These are phyloP conservation scores for Halocynthia roretzi DNA, from an alignment of 23 tunicate species.

Conservation along the genomic window DNA sequence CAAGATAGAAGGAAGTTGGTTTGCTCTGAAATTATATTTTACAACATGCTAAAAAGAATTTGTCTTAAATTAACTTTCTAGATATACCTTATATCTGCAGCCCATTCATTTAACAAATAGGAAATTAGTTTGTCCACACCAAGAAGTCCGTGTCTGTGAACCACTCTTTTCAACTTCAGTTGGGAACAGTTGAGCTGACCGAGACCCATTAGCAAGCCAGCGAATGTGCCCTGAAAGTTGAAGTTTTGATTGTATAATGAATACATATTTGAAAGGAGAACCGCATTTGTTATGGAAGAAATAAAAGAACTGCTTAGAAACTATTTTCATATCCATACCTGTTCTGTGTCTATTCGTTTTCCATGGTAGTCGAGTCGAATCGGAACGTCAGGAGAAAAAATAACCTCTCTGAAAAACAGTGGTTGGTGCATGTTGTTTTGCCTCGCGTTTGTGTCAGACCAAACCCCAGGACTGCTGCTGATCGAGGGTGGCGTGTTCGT, in stretches of 20 bases:
- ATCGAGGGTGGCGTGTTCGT: not conserved
- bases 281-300: too few relatives aligned
- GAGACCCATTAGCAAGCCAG: conserved; percentile 86
- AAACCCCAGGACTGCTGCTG: not conserved
- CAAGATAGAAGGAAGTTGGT: conserved; percentile 84
- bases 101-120: conserved; percentile 76
- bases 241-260: too few relatives aligned
- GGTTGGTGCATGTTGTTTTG: not conserved
- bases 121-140: conserved; percentile 67
- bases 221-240: conserved; percentile 51
- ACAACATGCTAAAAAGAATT: too few relatives aligned
- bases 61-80: too few relatives aligned
- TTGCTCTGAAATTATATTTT: conserved; percentile 5
- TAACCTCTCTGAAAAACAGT: conserved; percentile 61
- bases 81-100: conserved; percentile 40
- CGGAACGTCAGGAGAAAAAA: conserved; percentile 86
- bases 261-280: too few relatives aligned
- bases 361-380: conserved; percentile 92
- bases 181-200: conserved; percentile 85
- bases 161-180: conserved; percentile 47
- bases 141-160: conserved; percentile 59
- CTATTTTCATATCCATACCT: conserved; percentile 11
- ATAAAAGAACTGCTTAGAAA: not conserved
- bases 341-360: conserved; percentile 66
- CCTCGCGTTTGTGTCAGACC: not conserved